Conservation (phyloP, 2,888 invertebrate species). For the Phrixothrix hirtus region DNA sequence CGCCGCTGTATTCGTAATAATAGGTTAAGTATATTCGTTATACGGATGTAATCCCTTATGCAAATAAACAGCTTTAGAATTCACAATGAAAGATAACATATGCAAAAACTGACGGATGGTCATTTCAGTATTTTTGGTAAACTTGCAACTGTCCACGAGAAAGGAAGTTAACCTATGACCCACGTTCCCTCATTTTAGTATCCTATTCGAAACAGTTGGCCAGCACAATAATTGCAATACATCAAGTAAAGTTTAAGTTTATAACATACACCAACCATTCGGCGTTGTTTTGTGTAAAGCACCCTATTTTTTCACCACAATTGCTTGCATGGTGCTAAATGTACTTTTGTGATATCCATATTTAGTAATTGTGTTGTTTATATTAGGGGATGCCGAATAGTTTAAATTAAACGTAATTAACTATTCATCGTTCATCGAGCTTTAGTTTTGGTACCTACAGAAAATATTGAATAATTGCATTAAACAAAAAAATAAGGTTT, state of each 20-base stretch:
- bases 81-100: slow-evolving; percentile 40
- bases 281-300: slow-evolving; percentile 47
- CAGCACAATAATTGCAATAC: slow-evolving; percentile 7
- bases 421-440: no score
- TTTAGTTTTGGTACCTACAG: no score
- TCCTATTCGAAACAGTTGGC: slow-evolving; percentile 31
- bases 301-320: slow-evolving; percentile 52
- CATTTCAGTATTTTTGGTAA: slow-evolving; percentile 48
- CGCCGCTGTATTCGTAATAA: no score
- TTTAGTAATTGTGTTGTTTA: slow-evolving; percentile 24
- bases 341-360: slow-evolving; percentile 43
- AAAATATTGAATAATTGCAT: no score
- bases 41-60: no score
- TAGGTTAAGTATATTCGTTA: no score
- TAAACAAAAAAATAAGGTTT: no score
- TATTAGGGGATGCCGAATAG: slow-evolving; percentile 12
- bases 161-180: slow-evolving; percentile 50
- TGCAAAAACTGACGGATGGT: slow-evolving; percentile 44
- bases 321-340: slow-evolving; percentile 47
- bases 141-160: slow-evolving; percentile 45
- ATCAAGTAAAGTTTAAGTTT: no score
- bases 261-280: no score
- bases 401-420: no score
- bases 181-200: slow-evolving; percentile 36
- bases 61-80: slow-evolving; percentile 43